phyloP scores from a whole-genome alignment of 2,113 vertebrate genomes.

The Erinaceus europaeus region DNA sequence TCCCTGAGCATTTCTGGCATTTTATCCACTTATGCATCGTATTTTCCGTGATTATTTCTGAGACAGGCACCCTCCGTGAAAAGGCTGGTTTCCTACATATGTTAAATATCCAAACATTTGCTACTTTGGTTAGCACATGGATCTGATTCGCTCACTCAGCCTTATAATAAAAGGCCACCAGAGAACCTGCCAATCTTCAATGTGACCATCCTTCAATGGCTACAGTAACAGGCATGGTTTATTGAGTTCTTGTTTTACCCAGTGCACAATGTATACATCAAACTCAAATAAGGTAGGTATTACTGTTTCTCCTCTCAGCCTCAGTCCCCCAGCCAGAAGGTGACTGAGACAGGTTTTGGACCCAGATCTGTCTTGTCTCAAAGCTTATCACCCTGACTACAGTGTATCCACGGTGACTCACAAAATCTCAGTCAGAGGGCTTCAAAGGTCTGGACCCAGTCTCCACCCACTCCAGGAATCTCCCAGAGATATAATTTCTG shows the following conservation, averaged over 20 bases:
- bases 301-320: background rate
- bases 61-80: background rate
- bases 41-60: slow-evolving; percentile 31
- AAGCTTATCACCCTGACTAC: background rate
- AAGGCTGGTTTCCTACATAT: background rate
- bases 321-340: background rate
- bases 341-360: background rate
- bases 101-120: background rate
- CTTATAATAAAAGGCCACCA: background rate
- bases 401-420: slow-evolving; percentile 36
- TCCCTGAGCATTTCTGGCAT: background rate
- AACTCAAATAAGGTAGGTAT: background rate
- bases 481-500: background rate
- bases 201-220: background rate
- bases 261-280: background rate
- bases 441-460: background rate
- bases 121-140: background rate
- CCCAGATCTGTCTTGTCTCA: background rate
- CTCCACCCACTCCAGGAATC: slow-evolving; percentile 30
- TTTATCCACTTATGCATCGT: background rate
- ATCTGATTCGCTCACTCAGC: background rate
- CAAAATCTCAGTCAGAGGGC: slow-evolving; percentile 31
- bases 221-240: background rate
- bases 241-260: background rate
- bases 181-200: background rate